These are phyloP conservation scores for Sipha maydis DNA, from an alignment of 2,888 invertebrate species.

Conservation along the genomic window DNA sequence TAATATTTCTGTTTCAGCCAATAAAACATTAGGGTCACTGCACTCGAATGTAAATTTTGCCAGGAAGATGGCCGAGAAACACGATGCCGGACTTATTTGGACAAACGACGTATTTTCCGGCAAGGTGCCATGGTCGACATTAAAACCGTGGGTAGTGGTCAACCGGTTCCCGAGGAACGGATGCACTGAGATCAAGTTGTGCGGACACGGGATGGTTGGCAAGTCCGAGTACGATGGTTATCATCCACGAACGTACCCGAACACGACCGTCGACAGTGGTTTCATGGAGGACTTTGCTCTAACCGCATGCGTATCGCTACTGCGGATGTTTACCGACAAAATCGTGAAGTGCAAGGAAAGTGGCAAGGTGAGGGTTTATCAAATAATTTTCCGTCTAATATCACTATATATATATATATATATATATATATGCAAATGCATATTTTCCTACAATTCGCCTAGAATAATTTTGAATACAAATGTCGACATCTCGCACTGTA, in stretches of 20 bases:
- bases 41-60: not conserved
- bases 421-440: no score
- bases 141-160: not conserved
- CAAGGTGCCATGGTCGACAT: not conserved
- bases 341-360: not conserved
- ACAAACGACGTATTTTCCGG: not conserved
- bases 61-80: not conserved
- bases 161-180: conserved; percentile 30
- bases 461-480: no score
- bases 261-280: conserved; percentile 67
- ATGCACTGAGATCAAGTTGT: not conserved
- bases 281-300: conserved; percentile 89
- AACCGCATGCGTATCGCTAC: conserved; percentile 85
- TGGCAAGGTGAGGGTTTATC: not conserved
- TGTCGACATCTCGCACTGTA: no score
- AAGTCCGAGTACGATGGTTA: not conserved
- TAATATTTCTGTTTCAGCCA: not conserved
- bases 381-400: no score
- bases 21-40: not conserved
- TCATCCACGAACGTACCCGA: conserved; percentile 9
- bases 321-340: conserved; percentile 77
- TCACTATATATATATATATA: no score
- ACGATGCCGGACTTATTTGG: conserved; percentile 30
- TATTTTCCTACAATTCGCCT: no score
- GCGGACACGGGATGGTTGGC: not conserved